Conservation (phyloP, 2,888 invertebrate species). For the Acrobasis suavella region DNA sequence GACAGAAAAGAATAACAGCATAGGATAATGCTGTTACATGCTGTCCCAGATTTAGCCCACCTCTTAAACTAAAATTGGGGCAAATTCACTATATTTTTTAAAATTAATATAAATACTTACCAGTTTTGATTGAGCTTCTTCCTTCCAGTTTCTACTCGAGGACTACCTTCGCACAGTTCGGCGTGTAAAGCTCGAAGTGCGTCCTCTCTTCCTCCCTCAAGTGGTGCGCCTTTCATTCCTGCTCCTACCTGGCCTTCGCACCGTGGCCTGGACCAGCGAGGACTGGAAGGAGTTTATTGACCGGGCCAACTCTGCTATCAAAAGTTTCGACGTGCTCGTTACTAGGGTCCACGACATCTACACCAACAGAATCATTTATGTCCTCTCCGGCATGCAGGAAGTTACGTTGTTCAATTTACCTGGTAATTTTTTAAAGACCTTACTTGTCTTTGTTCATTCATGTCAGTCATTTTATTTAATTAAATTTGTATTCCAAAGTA, state of each 20-base stretch:
- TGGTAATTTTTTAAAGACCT: conserved; percentile 50
- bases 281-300: conserved; percentile 91
- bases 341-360: conserved; percentile 95
- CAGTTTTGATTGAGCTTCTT: conserved; percentile 21
- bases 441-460: not conserved
- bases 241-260: conserved; percentile 90
- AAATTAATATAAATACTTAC: no score
- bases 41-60: no score
- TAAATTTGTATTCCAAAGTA: no score
- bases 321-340: conserved; percentile 89
- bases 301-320: conserved; percentile 88
- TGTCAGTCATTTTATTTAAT: no score
- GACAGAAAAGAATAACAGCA: no score
- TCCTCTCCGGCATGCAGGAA: conserved; percentile 93
- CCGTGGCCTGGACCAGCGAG: conserved; percentile 93
- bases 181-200: conserved; percentile 92
- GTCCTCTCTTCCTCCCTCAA: conserved; percentile 95
- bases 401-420: conserved; percentile 92
- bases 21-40: no score
- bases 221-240: conserved; percentile 91
- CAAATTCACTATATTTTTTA: no score
- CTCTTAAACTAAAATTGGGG: no score
- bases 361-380: conserved; percentile 93
- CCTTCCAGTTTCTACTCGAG: conserved; percentile 87
- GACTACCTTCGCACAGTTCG: conserved; percentile 88